Evolutionary conservation across 2,113 vertebrate species (phyloP).

Genomic region (Syrmaticus mikado): DNA sequence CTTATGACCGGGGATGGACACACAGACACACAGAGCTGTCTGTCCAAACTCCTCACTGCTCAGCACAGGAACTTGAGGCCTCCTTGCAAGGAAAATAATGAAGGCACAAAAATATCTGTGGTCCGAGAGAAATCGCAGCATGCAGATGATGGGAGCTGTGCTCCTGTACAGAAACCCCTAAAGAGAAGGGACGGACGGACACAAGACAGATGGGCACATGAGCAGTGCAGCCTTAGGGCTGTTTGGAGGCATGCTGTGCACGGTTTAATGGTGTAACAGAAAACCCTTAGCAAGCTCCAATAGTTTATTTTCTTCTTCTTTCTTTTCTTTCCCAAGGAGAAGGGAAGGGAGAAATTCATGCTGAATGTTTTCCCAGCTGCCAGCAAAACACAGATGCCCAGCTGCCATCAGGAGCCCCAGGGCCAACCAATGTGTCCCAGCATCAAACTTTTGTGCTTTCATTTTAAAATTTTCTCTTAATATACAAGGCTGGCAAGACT

Average conservation of each 20-base stretch:
- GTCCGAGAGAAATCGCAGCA: background rate
- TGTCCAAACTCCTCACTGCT: background rate
- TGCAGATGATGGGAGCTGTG: background rate
- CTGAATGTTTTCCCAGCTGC: constrained; percentile 15
- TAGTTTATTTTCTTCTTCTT: background rate
- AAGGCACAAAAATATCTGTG: background rate
- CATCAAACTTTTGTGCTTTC: background rate
- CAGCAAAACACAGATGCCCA: background rate
- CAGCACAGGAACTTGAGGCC: background rate
- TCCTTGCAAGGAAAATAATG: background rate
- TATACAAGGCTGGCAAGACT: accelerated
- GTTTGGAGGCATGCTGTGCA: background rate
- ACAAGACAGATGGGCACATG: background rate
- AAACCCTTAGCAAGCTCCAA: background rate
- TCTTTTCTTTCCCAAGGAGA: accelerated
- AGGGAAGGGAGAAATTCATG: background rate
- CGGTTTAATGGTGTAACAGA: background rate
- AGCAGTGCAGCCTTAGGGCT: background rate
- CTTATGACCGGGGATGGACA: background rate
- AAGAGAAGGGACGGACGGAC: background rate
- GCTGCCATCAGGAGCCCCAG: background rate
- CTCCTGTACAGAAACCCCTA: background rate
- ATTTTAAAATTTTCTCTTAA: background rate
- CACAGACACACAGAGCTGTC: accelerated
- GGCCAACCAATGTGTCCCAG: background rate